phyloP scores from a whole-genome alignment of 2,113 vertebrate species.

The Gulo gulo region DNA sequence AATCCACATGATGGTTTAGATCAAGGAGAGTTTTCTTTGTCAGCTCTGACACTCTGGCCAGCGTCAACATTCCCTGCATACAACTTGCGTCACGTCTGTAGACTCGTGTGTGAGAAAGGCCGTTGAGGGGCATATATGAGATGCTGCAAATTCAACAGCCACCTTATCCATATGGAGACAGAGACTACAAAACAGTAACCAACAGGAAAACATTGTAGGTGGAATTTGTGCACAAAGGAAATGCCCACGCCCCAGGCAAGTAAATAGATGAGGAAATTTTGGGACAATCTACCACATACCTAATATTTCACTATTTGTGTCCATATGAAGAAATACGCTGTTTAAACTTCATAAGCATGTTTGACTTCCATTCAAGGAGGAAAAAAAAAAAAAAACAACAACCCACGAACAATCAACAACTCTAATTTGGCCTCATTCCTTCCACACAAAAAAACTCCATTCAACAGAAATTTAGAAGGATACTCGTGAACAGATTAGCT shows the following conservation, averaged over 20 bases:
- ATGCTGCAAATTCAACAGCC: not conserved
- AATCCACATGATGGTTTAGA: not conserved
- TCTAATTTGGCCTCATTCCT: not conserved
- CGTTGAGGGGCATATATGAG: not conserved
- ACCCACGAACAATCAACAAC: not conserved
- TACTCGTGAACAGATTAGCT: not conserved
- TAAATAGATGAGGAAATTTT: not conserved
- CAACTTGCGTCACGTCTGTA: not conserved
- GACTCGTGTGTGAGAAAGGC: not conserved
- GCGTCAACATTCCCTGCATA: not conserved
- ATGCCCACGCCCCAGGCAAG: not conserved
- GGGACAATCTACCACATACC: not conserved
- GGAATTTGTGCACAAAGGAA: not conserved
- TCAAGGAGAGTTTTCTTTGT: not conserved
- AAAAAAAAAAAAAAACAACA: not conserved
- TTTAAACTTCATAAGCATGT: not conserved
- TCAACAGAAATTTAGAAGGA: not conserved
- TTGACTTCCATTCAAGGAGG: not conserved
- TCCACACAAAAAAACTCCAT: not conserved
- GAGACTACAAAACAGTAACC: not conserved
- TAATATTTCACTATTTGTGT: not conserved
- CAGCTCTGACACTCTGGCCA: not conserved
- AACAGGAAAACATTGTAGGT: not conserved
- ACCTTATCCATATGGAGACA: not conserved
- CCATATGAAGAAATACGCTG: not conserved